phyloP scores from a whole-genome alignment of 1,140 invertebrate genomes.

The Calephelis virginiensis region DNA sequence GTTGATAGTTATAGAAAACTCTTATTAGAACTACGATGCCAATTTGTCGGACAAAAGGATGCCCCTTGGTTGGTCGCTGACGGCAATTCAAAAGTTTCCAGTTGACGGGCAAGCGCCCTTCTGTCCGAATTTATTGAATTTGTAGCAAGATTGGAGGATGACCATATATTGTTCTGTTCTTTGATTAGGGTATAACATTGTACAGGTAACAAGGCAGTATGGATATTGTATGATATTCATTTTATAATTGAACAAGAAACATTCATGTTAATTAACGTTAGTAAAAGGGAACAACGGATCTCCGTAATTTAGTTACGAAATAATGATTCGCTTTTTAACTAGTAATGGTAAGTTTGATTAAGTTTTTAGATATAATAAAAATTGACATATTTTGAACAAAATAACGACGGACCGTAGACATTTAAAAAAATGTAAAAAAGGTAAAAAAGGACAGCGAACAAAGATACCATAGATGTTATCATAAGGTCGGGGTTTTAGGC shows the following conservation, averaged over 20 bases:
- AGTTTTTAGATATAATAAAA: no score
- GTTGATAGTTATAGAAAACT: slow-evolving; percentile 66
- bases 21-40: slow-evolving; percentile 66
- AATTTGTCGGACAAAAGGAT: slow-evolving; percentile 72
- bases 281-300: no score
- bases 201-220: slow-evolving; percentile 33
- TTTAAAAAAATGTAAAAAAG: no score
- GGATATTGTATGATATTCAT: slow-evolving; percentile 12
- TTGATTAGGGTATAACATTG: slow-evolving; percentile 54
- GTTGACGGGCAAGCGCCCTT: slow-evolving; percentile 44
- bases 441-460: no score
- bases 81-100: slow-evolving; percentile 70
- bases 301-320: no score
- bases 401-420: no score
- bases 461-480: no score
- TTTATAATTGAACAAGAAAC: not conserved
- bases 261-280: not conserved
- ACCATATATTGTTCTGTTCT: slow-evolving; percentile 64
- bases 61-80: slow-evolving; percentile 53
- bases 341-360: no score
- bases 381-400: no score
- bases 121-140: slow-evolving; percentile 71
- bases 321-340: no score
- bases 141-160: slow-evolving; percentile 52
- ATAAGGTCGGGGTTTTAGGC: no score